Evolutionary conservation across 2,888 invertebrate genomes (phyloP).

Genomic region (Lysandra bellargus): DNA sequence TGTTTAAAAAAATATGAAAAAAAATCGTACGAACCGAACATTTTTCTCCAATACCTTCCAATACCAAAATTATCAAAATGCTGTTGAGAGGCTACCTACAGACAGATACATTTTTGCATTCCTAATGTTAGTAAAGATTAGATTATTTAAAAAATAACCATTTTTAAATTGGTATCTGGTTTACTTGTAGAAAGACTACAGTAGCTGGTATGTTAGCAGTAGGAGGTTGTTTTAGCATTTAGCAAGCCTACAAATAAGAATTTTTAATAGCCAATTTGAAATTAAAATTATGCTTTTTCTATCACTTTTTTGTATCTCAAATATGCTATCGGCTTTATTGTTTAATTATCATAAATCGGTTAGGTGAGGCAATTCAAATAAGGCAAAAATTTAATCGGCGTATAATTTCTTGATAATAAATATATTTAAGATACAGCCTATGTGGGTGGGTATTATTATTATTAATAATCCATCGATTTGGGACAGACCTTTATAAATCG

Average conservation of each 20-base stretch:
- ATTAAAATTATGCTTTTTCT: background rate
- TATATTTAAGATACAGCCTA: background rate
- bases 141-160: no score
- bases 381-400: constrained; percentile 17
- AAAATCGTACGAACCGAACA: background rate
- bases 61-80: no score
- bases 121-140: no score
- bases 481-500: background rate
- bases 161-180: no score
- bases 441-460: constrained; percentile 8
- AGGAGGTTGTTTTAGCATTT: no score
- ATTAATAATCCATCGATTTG: background rate
- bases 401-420: constrained; percentile 11
- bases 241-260: no score
- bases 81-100: no score
- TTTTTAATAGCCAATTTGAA: background rate
- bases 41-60: background rate
- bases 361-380: constrained; percentile 52
- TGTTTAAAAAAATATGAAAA: background rate
- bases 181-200: no score
- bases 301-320: background rate
- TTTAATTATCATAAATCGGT: constrained; percentile 62
- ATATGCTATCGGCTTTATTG: constrained; percentile 41
- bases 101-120: no score
- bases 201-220: no score